Percentiles rank a stretch among this genome's conserved stretches.
These are phyloP conservation scores for Spodoptera exigua DNA, from an alignment of 2,888 invertebrate species.

Conservation along the genomic window DNA sequence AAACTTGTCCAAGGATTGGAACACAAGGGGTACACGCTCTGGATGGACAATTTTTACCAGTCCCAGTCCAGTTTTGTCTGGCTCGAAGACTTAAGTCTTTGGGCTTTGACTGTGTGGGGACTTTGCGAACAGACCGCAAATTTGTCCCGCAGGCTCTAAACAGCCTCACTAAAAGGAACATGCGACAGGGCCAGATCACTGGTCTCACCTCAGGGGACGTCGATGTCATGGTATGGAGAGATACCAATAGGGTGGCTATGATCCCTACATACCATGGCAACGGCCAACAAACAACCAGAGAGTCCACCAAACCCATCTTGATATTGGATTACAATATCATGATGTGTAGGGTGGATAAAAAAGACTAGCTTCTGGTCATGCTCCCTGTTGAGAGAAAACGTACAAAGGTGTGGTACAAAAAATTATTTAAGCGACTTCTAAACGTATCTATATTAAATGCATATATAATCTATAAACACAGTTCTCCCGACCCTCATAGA, in stretches of 20 bases:
- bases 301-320: conserved; percentile 8
- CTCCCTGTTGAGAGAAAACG: no score
- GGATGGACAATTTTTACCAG: not conserved
- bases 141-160: no score
- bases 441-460: no score
- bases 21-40: conserved; percentile 10
- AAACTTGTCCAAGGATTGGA: conserved; percentile 46
- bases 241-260: conserved; percentile 31
- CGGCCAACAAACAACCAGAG: not conserved
- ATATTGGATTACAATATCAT: conserved; percentile 10
- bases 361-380: no score
- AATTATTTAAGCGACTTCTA: no score
- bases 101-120: conserved; percentile 5
- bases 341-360: no score
- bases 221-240: conserved; percentile 52
- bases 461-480: no score
- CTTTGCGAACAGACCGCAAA: no score
- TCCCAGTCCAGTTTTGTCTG: conserved; percentile 7
- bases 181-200: conserved; percentile 1
- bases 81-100: conserved; percentile 1
- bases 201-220: conserved; percentile 47
- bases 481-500: no score
- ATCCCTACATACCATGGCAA: conserved; percentile 44
- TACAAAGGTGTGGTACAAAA: no score
- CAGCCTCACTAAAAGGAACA: not conserved